These are phyloP conservation scores for Nothobranchius furzeri DNA, from an alignment of 2,113 vertebrate genomes.

Conservation along the genomic window DNA sequence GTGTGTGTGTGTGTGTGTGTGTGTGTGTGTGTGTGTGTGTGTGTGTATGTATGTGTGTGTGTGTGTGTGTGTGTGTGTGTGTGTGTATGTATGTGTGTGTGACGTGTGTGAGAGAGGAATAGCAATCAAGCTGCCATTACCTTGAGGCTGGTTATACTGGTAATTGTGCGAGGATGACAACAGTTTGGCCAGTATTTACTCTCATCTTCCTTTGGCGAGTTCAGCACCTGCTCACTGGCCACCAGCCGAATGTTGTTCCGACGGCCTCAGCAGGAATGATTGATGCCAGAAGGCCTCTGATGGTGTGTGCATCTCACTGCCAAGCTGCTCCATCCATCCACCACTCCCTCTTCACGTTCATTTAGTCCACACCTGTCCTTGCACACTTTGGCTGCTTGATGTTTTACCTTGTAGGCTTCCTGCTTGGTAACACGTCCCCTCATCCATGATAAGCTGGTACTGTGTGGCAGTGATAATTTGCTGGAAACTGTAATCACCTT, in stretches of 20 bases:
- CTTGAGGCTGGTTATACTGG: constrained; percentile 45
- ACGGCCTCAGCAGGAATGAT: constrained; percentile 67
- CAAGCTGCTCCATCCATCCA: constrained; percentile 41
- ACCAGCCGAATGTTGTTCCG: constrained; percentile 50
- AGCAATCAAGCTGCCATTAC: constrained; percentile 58
- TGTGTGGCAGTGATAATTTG: constrained; percentile 33
- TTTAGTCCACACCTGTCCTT: constrained; percentile 51
- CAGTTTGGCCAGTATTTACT: constrained; percentile 61
- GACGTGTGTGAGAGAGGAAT: constrained; percentile 59
- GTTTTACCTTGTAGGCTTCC: constrained; percentile 8
- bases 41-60: background rate
- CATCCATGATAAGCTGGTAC: constrained; percentile 14
- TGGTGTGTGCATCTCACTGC: constrained; percentile 36
- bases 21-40: constrained; percentile 11
- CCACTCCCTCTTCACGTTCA: constrained; percentile 41
- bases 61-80: no score
- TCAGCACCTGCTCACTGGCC: constrained; percentile 67
- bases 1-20: no score
- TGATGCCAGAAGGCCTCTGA: constrained; percentile 65
- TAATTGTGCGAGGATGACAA: constrained; percentile 65
- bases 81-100: constrained; percentile 9
- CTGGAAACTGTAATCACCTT: constrained; percentile 28
- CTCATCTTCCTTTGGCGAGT: constrained; percentile 62
- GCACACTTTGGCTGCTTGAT: constrained; percentile 12
- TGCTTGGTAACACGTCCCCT: background rate